Base-by-base conservation (phyloP, 2,888 invertebrate species). In the Hyppa rectilinea region DNA sequence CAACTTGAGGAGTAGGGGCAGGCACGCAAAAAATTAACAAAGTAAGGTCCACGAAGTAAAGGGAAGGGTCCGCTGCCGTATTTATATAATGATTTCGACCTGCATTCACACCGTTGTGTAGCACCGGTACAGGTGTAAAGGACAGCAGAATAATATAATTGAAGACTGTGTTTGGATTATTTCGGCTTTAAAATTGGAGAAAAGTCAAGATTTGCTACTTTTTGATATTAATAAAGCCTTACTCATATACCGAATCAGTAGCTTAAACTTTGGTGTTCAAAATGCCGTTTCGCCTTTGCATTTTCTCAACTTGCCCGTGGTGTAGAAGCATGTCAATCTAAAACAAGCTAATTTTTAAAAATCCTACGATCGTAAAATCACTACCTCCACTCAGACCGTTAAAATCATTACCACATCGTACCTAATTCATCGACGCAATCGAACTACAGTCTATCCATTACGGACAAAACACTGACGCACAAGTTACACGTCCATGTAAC, bases 21-120 rank as follows among this genome's bases (percentile, higher is more conserved):
- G 60, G 62, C 65, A 40, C 60, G 38, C 77, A 86, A 89, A 88
- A 89, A 87, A 88, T 85, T 88, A 84, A 86, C 85, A 87, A 89
- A 87, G 82, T 76, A 67, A 75, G 85, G 81, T 85, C 85, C 73
- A 75, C 77, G 71, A 74, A 81, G 82, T 87, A 86, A 86, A 81
- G 80, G 78, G 81, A 81, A 77, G 81, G 78, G 78, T 78, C 71
- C 43, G 49, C 31, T 79, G 53, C 31, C 70, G 66, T 65, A 56
- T 64, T 64, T 82, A 77, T 81, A 59, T 86, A 84, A 88, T 85
- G 86, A 82, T 31, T 26, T n/a, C 0, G 63, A 65, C 64, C 60
- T 70, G 67, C 67, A 40, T 58, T 87, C 50, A 87, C 86, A 87
- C 86, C 76, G 83, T 59, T 20, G 17, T 45, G 81, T 81, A 79